Conservation (phyloP, 2,113 vertebrate genomes). For the Himantopus leucocephalus region DNA sequence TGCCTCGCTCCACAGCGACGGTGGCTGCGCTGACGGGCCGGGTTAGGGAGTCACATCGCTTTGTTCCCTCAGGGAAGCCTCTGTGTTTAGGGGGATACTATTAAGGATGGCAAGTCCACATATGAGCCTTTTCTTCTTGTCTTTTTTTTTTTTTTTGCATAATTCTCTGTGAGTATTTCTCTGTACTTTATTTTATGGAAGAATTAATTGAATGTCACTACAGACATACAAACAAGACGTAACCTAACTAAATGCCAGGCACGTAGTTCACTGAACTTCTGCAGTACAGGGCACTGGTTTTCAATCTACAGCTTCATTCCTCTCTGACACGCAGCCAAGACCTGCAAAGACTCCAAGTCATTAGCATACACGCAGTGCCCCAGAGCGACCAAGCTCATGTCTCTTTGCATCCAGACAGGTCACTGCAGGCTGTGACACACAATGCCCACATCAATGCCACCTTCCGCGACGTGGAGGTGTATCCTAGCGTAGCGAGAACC, state of each 20-base stretch:
- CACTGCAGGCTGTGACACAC: background rate
- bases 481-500: background rate
- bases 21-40: background rate
- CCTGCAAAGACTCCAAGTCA: background rate
- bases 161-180: background rate
- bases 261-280: background rate
- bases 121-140: background rate
- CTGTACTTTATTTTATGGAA: background rate
- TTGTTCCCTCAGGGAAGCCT: background rate
- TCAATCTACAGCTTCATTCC: constrained; percentile 19
- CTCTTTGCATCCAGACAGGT: background rate
- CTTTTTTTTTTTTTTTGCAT: background rate
- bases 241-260: constrained; percentile 1
- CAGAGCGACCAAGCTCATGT: background rate
- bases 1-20: background rate
- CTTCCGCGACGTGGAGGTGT: fast-evolving
- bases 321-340: background rate
- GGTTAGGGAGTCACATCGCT: background rate
- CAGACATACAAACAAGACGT: background rate
- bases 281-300: background rate
- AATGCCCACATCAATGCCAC: background rate
- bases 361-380: background rate
- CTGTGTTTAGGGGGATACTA: background rate
- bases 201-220: background rate
- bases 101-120: background rate